These are phyloP conservation scores for Eulemur coronatus DNA, from an alignment of 2,797 vertebrate species.

Conservation along the genomic window DNA sequence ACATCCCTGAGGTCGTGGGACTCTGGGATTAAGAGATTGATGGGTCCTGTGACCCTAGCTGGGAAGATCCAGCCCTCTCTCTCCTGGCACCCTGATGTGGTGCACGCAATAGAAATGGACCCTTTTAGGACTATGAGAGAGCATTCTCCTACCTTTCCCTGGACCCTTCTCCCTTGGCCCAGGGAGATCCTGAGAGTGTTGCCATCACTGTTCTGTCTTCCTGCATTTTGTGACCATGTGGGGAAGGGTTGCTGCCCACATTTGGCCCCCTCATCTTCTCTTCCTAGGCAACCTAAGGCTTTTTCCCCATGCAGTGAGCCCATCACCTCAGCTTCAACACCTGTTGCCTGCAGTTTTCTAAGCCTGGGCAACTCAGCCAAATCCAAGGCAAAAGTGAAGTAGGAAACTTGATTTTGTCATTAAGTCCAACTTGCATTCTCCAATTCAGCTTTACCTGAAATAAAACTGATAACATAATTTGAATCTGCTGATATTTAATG, in stretches of 20 bases:
- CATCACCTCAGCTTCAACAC: not conserved
- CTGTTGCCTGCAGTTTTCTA: not conserved
- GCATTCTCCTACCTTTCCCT: not conserved
- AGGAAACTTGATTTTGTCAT: not conserved
- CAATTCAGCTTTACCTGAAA: not conserved
- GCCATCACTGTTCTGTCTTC: not conserved
- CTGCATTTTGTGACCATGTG: not conserved
- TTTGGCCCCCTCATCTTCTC: not conserved
- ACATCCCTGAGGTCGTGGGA: not conserved
- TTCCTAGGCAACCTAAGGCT: not conserved
- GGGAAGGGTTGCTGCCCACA: not conserved
- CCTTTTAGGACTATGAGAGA: not conserved
- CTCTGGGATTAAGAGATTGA: not conserved
- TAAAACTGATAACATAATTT: not conserved
- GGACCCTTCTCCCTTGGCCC: not conserved
- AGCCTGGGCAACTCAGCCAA: not conserved
- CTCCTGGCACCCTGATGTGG: not conserved
- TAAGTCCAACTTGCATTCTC: not conserved
- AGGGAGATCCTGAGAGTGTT: not conserved
- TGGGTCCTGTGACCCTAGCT: not conserved
- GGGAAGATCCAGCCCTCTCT: not conserved
- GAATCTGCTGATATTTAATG: not conserved
- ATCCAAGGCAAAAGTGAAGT: not conserved
- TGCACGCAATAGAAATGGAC: not conserved
- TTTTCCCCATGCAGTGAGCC: not conserved